Conservation (phyloP, 2,888 invertebrate genomes). For the Cantharis rustica region DNA sequence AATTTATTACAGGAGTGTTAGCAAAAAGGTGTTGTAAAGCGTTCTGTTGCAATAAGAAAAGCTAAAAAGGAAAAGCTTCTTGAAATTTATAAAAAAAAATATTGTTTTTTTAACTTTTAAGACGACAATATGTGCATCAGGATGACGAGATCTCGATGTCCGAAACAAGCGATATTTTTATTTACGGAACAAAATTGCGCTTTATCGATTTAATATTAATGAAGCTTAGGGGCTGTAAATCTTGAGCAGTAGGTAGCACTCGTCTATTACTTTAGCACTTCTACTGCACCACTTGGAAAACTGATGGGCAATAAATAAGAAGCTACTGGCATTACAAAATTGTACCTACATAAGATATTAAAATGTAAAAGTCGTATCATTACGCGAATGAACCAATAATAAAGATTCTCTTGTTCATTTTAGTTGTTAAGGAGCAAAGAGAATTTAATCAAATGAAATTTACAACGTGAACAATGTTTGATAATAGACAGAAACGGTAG, state of each 20-base stretch:
- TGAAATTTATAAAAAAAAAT: neutral
- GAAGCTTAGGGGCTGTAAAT: neutral
- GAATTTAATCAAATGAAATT: slow-evolving; percentile 33
- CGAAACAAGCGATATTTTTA: neutral
- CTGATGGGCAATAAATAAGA: neutral
- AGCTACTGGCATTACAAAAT: neutral
- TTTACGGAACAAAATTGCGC: neutral
- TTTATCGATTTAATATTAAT: neutral
- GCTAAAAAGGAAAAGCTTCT: neutral
- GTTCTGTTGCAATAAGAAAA: neutral
- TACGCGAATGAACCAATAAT: slow-evolving; percentile 20
- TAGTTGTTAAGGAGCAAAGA: slow-evolving; percentile 23
- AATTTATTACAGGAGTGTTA: slow-evolving; percentile 52
- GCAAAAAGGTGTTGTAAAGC: slow-evolving; percentile 34
- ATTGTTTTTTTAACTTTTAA: neutral
- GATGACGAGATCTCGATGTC: neutral
- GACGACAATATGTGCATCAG: neutral
- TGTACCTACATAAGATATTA: neutral
- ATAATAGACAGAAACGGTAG: slow-evolving; percentile 30
- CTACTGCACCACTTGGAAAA: neutral
- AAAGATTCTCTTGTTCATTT: slow-evolving; percentile 27
- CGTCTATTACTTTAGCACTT: neutral
- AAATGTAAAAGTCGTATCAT: slow-evolving; percentile 3
- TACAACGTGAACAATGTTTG: slow-evolving; percentile 30
- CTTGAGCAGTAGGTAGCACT: neutral